Evolutionary conservation across 2,113 vertebrate species (phyloP).

Genomic region (Vanacampus margaritifer): DNA sequence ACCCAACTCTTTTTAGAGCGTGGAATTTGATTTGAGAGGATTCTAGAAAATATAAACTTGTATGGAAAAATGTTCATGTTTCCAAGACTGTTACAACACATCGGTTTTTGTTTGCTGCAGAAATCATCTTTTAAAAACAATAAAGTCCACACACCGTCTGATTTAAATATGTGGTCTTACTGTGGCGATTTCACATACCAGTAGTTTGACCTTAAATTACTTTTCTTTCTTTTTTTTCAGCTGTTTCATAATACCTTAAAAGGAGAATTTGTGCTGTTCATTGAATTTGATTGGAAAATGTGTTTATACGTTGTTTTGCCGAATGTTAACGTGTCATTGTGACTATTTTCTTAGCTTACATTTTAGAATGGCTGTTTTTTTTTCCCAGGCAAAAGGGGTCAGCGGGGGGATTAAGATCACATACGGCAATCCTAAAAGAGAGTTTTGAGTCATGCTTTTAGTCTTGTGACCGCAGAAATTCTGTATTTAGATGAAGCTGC

Average conservation of each 20-base stretch:
- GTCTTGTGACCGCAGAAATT: constrained; percentile 45
- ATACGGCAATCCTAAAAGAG: constrained; percentile 31
- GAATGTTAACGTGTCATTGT: not conserved
- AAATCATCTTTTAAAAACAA: too few relatives aligned
- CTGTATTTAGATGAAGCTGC: constrained; percentile 8
- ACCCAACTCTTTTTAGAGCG: too few relatives aligned
- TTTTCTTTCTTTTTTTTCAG: too few relatives aligned
- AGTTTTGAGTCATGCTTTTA: constrained; percentile 44
- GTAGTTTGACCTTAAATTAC: too few relatives aligned
- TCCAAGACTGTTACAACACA: too few relatives aligned
- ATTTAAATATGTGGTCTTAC: too few relatives aligned
- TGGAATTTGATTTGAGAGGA: too few relatives aligned
- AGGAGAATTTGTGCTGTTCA: not conserved
- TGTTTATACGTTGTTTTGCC: not conserved
- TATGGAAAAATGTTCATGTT: too few relatives aligned
- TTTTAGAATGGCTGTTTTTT: constrained; percentile 15
- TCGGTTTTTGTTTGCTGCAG: too few relatives aligned
- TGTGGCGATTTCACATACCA: too few relatives aligned
- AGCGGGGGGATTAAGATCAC: constrained; percentile 28
- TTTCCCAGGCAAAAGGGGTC: constrained; percentile 2
- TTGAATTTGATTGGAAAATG: not conserved
- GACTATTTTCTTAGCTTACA: not conserved
- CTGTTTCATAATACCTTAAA: not conserved
- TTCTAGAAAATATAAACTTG: too few relatives aligned
- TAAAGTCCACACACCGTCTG: too few relatives aligned